Percentiles rank a stretch among this genome's conserved stretches.
These are phyloP conservation scores for Aphelenchoides fujianensis DNA, from an alignment of 1,140 invertebrate genomes.

Conservation along the genomic window DNA sequence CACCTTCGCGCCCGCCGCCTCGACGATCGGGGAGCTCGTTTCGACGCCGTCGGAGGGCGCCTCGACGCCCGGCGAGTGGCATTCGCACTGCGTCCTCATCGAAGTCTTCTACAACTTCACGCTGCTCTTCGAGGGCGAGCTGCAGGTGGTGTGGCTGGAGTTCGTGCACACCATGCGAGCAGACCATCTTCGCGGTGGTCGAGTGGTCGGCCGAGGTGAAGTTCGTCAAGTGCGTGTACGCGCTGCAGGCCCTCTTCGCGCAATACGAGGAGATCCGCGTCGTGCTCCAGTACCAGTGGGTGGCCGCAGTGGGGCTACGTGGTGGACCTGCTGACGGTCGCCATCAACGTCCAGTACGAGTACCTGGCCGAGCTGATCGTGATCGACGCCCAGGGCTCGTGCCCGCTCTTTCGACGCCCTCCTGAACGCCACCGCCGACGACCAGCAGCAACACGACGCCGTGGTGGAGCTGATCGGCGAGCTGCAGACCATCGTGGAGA, in stretches of 20 bases:
- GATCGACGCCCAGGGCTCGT: background rate
- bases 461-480: background rate
- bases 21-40: background rate
- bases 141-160: background rate
- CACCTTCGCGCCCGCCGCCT: background rate
- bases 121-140: background rate
- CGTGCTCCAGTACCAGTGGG: slow-evolving; percentile 11
- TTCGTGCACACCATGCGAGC: background rate
- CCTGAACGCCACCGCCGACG: background rate
- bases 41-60: background rate
- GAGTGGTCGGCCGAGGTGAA: background rate
- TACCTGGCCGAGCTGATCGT: background rate
- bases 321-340: background rate
- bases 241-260: slow-evolving; percentile 15
- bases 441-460: slow-evolving; percentile 8
- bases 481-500: background rate
- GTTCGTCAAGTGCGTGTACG: slow-evolving; percentile 12
- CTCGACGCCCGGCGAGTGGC: background rate
- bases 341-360: slow-evolving; percentile 13
- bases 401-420: slow-evolving; percentile 24
- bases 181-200: slow-evolving; percentile 13
- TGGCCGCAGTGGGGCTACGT: slow-evolving; percentile 23
- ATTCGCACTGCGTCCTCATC: background rate
- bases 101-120: slow-evolving; percentile 5
- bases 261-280: slow-evolving; percentile 22